phyloP scores from a whole-genome alignment of 2,888 invertebrate genomes.

The Meta bourneti region DNA sequence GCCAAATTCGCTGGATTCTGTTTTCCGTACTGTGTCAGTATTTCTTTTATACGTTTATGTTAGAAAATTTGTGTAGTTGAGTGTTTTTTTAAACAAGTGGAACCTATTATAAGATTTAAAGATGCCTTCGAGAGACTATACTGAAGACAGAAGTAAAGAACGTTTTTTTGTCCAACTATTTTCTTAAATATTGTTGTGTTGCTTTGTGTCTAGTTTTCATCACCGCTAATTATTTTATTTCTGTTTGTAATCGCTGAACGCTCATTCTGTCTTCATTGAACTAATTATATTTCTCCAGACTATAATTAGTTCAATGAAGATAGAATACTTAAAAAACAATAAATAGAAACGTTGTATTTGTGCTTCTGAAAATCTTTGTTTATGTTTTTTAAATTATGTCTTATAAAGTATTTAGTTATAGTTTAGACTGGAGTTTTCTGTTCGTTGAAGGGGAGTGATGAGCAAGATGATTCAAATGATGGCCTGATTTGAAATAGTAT shows the following conservation, averaged over 20 bases:
- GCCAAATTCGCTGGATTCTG: conserved; percentile 41
- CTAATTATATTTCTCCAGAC: neutral
- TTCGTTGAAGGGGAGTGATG: no score
- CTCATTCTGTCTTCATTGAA: no score
- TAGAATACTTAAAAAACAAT: neutral
- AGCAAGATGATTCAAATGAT: no score
- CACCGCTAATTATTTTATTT: neutral
- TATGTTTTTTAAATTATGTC: no score
- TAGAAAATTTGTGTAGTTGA: no score
- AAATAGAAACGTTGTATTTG: no score
- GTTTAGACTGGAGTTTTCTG: no score
- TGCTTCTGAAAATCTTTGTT: no score
- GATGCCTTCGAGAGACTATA: conserved; percentile 76
- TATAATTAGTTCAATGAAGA: neutral
- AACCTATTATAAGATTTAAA: neutral
- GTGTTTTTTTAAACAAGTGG: no score
- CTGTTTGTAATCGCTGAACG: neutral
- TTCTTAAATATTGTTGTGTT: neutral
- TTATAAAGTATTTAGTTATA: no score
- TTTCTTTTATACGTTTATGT: neutral
- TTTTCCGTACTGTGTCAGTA: neutral
- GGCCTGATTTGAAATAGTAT: no score
- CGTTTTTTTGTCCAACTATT: neutral
- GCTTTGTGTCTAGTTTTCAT: neutral
- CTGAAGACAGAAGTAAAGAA: conserved; percentile 77